A percentile compares a stretch with the other conserved stretches of the same genome.
Conservation (phyloP, 2,888 invertebrate species). For the Anoplius nigerrimus region DNA sequence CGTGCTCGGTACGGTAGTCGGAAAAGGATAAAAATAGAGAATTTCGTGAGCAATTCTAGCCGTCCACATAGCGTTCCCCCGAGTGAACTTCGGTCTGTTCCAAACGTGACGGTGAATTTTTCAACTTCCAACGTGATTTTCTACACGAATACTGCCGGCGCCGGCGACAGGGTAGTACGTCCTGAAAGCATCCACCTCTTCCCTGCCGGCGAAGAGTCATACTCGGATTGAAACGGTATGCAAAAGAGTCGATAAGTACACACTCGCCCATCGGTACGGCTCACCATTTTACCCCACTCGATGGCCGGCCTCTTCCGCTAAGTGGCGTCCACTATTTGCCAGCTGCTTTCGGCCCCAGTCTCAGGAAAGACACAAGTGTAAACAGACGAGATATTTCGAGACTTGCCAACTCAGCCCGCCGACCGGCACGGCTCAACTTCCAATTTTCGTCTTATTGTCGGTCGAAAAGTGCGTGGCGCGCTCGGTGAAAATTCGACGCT, state of each 20-base stretch:
- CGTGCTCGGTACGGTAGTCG: background rate
- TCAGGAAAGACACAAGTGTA: constrained; percentile 34
- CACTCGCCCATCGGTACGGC: constrained; percentile 37
- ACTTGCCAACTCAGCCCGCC: background rate
- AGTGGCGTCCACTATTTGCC: constrained; percentile 63
- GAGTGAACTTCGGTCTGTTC: constrained; percentile 35
- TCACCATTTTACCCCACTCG: constrained; percentile 36
- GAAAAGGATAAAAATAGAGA: constrained; percentile 7
- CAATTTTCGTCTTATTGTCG: constrained; percentile 19
- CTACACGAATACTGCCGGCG: constrained; percentile 26
- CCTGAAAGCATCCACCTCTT: constrained; percentile 28
- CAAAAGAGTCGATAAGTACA: constrained; percentile 48
- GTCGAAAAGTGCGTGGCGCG: constrained; percentile 18
- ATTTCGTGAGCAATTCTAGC: constrained; percentile 37
- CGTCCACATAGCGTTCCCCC: constrained; percentile 30
- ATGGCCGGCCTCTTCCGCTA: constrained; percentile 33
- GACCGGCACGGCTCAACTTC: background rate
- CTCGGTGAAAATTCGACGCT: background rate
- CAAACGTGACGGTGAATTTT: constrained; percentile 37
- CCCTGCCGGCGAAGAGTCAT: constrained; percentile 17
- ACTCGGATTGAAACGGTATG: constrained; percentile 48
- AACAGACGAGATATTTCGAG: constrained; percentile 14
- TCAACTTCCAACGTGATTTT: constrained; percentile 46
- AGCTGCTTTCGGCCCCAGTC: constrained; percentile 50
- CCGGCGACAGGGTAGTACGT: constrained; percentile 25